Conservation (phyloP, 2,888 invertebrate species). For the Phyllotreta striolata region DNA sequence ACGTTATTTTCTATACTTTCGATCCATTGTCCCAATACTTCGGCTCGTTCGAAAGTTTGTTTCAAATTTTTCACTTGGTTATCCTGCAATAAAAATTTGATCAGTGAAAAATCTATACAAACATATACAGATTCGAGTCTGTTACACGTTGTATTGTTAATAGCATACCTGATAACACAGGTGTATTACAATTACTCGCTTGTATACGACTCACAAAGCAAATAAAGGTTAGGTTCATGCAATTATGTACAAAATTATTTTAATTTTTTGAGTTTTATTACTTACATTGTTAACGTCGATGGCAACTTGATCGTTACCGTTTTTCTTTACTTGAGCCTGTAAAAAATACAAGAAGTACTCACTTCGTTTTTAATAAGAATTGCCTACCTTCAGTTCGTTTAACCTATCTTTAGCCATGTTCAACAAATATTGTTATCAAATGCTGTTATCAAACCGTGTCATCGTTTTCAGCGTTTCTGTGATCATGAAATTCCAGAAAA, state of each 20-base stretch:
- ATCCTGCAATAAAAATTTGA: too few relatives aligned
- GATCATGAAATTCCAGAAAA: too few relatives aligned
- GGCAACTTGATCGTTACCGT: background rate
- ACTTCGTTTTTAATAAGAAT: background rate
- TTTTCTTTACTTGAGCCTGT: constrained; percentile 1
- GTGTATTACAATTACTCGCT: background rate
- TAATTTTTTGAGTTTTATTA: too few relatives aligned
- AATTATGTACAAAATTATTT: too few relatives aligned
- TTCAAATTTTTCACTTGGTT: constrained; percentile 33
- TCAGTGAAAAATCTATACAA: too few relatives aligned
- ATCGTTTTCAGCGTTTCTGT: background rate
- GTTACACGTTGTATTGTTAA: constrained; percentile 28
- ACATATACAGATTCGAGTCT: too few relatives aligned
- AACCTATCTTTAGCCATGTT: constrained; percentile 52
- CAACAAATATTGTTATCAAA: background rate
- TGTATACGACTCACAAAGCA: background rate
- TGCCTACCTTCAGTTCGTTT: constrained; percentile 39
- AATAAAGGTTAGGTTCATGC: too few relatives aligned
- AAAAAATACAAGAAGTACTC: background rate
- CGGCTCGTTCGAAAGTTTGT: constrained; percentile 48
- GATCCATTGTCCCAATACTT: constrained; percentile 64
- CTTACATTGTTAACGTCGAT: too few relatives aligned
- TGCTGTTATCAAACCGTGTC: background rate
- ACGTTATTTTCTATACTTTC: constrained; percentile 64
- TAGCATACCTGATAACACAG: constrained; percentile 32